Conservation (phyloP, 1,140 invertebrate species). For the Macrocentrus cingulum region DNA sequence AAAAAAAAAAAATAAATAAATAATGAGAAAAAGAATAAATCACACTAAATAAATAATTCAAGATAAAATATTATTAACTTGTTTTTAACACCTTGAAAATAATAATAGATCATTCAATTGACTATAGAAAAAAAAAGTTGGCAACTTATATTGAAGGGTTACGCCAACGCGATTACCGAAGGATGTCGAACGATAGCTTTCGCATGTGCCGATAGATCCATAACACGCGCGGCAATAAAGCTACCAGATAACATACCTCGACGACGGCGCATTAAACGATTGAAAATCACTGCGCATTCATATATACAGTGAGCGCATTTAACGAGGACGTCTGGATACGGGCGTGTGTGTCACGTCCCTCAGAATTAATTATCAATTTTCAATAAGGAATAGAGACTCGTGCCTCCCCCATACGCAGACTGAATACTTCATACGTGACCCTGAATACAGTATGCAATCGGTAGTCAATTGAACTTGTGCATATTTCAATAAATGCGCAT, state of each 20-base stretch:
- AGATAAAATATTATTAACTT: too few species aligned
- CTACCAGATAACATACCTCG: conserved; percentile 19
- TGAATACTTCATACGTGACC: conserved; percentile 23
- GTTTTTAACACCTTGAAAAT: too few species aligned
- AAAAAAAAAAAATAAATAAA: too few species aligned
- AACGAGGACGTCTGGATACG: conserved; percentile 24
- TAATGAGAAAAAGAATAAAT: too few species aligned
- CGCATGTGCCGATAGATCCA: conserved; percentile 8
- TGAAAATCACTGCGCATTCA: conserved; percentile 20
- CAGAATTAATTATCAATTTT: conserved; percentile 28
- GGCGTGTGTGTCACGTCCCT: conserved; percentile 20
- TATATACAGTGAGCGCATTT: neutral
- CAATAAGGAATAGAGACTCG: conserved; percentile 24
- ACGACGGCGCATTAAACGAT: conserved; percentile 8
- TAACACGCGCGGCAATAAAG: conserved; percentile 15
- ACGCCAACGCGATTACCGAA: conserved; percentile 25
- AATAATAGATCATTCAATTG: too few species aligned
- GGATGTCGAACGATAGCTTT: conserved; percentile 20
- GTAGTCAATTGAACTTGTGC: conserved; percentile 12
- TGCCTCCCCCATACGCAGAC: conserved; percentile 23
- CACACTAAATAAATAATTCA: too few species aligned
- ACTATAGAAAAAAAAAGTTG: too few species aligned
- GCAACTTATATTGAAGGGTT: conserved; percentile 15
- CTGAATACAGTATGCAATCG: conserved; percentile 19
- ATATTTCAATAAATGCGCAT: neutral